Base-by-base conservation (phyloP, 2,888 invertebrate species). In the Syrphus vitripennis region DNA sequence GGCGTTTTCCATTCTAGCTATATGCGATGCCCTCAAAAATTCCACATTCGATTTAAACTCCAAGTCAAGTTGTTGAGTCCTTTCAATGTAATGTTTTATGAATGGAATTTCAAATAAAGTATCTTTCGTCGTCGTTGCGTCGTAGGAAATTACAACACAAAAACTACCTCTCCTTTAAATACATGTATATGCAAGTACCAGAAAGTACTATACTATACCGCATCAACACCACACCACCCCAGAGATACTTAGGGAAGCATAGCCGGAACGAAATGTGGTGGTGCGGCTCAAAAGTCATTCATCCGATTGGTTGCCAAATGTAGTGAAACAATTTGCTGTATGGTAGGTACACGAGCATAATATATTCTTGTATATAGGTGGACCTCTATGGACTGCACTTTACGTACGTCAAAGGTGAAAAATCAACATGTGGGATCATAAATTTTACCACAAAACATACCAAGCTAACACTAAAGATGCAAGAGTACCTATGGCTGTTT, bases 351-450 rank as follows among this genome's bases (percentile, higher is more conserved):
- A 50, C 63, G 57, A 16, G 16, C 45, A 48, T 45, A 48, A 40
- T 42, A 37, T n/a, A 40, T 37, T 24, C 37, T 48, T 55, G 42
- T 45, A 65, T 45, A 65, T 45, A 24, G 40, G 61, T 55, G 53
- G 31, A 67, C 31, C 71, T 57, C 63, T 48, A 50, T 71, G 76
- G 71, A 57, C 71, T 78, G 78, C 83, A 74, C 61, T 74, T 67
- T 61, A 48, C 53, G 67, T 61, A 48, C 53, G 67, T 69, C 50
- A 69, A 61, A 83, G 83, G 83, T 74, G 69, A 83, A 78, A 78
- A 78, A 78, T 83, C 83, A 83, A 83, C 83, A 83, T 83, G 83
- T 83, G 72, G 83, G 67, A 83, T 21, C 50, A 67, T 82, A 82
- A 72, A 82, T 77, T 77, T 37, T n/a, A 61, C 59, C 53, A 67